Conservation (phyloP, 64 coral and sea anemone genomes). For the Actinia tenebrosa region DNA sequence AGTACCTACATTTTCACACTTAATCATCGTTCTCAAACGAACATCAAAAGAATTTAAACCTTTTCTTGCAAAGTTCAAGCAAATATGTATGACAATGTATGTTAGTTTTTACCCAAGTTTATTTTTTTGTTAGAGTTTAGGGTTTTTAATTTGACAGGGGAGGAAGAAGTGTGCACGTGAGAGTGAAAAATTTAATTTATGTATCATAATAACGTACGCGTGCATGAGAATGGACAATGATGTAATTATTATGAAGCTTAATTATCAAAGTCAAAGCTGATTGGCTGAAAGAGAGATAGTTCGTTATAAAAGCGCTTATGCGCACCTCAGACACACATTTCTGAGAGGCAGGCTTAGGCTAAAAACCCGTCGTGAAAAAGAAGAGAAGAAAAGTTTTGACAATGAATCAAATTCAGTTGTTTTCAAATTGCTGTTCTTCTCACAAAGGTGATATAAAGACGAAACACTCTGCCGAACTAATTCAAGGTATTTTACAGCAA, state of each 20-base stretch:
- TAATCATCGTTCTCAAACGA: not conserved
- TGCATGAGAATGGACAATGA: not conserved
- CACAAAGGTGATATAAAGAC: not conserved
- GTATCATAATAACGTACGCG: too few species aligned
- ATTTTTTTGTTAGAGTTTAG: not conserved
- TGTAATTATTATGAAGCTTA: not conserved
- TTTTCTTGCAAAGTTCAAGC: not conserved
- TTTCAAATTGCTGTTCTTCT: slow-evolving; percentile 4
- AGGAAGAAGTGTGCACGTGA: not conserved
- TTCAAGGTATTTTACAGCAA: not conserved
- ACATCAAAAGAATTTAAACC: not conserved
- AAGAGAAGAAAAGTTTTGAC: not conserved
- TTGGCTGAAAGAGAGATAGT: not conserved
- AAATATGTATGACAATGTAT: not conserved
- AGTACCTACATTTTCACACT: not conserved
- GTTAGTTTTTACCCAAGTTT: not conserved
- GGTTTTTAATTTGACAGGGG: not conserved
- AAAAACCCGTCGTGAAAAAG: not conserved
- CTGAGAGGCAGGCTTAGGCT: not conserved
- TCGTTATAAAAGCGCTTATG: not conserved
- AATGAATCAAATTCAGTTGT: not conserved
- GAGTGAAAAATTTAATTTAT: too few species aligned
- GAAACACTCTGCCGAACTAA: not conserved
- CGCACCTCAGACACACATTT: not conserved
- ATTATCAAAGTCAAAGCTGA: not conserved